A percentile compares a stretch with the other conserved stretches of the same genome.
These are phyloP conservation scores for Catostylus mosaicus DNA, from an alignment of 30 jellyfish, hydroid and myxozoan species.

Conservation along the genomic window DNA sequence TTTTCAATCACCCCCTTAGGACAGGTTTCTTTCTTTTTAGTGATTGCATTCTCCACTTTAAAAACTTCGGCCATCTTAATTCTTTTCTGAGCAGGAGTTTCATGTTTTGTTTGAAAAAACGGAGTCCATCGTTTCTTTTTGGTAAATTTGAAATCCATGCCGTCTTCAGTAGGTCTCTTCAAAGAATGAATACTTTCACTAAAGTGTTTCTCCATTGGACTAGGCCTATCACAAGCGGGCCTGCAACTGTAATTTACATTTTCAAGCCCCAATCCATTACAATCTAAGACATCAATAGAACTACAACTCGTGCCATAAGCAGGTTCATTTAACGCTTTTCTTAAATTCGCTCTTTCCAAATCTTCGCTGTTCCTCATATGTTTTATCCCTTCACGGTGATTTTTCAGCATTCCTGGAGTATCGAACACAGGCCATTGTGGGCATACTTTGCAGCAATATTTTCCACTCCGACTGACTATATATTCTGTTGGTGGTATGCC, in stretches of 20 bases:
- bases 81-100: neutral
- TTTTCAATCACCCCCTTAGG: neutral
- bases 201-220: neutral
- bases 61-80: neutral
- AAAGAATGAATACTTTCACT: neutral
- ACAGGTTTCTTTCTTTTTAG: neutral
- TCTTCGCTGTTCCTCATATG: constrained; percentile 39
- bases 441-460: constrained; percentile 71
- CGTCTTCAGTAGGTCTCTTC: neutral
- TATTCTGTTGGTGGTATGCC: constrained; percentile 39
- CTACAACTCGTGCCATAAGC: neutral
- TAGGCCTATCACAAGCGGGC: neutral
- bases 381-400: constrained; percentile 53
- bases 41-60: neutral
- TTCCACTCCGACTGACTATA: constrained; percentile 70
- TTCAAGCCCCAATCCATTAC: neutral
- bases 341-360: constrained; percentile 49
- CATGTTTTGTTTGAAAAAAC: constrained; percentile 19
- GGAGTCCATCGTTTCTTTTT: constrained; percentile 39
- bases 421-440: constrained; percentile 88
- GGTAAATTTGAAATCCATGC: neutral
- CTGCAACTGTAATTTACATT: neutral
- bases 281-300: neutral
- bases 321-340: neutral
- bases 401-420: constrained; percentile 44